Base-by-base conservation (phyloP, 1,140 invertebrate genomes). In the Diuraphis noxia region DNA sequence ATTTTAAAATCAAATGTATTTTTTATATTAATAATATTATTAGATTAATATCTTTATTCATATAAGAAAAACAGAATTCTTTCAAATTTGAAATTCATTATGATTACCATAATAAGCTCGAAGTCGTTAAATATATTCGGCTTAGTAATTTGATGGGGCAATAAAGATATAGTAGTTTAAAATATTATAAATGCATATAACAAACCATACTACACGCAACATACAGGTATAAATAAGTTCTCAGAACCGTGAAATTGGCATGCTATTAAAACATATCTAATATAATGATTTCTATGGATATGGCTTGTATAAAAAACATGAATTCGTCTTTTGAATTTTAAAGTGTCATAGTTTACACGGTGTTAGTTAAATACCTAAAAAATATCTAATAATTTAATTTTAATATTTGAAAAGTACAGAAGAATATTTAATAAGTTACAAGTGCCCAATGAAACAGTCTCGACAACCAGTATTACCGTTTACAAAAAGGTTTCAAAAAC, bases 161-260 rank as follows among this genome's bases (percentile, higher is more conserved):
- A 46, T 38, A 63, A 88, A 56, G 6, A 86, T 84, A 87, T 87
- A 34, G 25, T 72, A 87, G 52, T 87, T 36, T 52, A 49, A 8
- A 52, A 6, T 46, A 46, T 82, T 49, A 52, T 38, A 49, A 21
- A 36, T 21, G 13, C 85, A 30, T 2, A 56, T 10, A 10, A 21
- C 23, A 34, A 85, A 19, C 41, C 9, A 38, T 36, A 5, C 23
- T 81, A 21, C 19, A 87, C 85, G 85, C 25, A 46, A 23, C 36
- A 56, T 8, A 88, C 13, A 4, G 13, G 13, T 52, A 49, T 21
- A 72, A 3, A 63, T 63, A 13, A 19, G 36, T 88, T 38, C 25
- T 40, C 6, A 25, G 23, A 63, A 63, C 86, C 86, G 49, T 88
- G 52, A 88, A 63, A 88, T 88, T 88, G 52, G 36, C 25, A 9